A percentile compares a stretch with the other conserved stretches of the same genome.
Evolutionary conservation across 1,140 invertebrate species (phyloP).

Genomic region (Drosophila ercepeae): DNA sequence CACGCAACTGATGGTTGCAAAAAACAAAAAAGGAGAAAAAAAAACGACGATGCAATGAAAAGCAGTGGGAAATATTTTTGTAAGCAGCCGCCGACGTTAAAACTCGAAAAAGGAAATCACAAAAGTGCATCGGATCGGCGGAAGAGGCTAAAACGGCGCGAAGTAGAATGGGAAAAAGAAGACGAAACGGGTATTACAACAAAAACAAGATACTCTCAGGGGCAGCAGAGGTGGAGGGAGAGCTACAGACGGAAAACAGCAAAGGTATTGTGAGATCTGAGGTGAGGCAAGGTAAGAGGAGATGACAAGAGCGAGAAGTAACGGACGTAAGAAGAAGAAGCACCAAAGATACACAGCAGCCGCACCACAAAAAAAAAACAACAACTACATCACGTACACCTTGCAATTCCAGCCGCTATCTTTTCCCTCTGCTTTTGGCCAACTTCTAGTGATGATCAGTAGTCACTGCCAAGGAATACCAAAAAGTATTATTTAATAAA

Average conservation of each 20-base stretch:
- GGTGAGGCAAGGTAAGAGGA: slow-evolving; percentile 26
- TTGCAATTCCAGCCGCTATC: slow-evolving; percentile 80
- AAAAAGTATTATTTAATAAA: no score
- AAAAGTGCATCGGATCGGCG: slow-evolving; percentile 73
- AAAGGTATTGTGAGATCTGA: slow-evolving; percentile 42
- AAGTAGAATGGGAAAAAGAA: slow-evolving; percentile 76
- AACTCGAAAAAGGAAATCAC: slow-evolving; percentile 76
- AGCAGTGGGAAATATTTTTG: slow-evolving; percentile 71
- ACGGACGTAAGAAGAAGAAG: slow-evolving; percentile 75
- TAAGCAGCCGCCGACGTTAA: slow-evolving; percentile 48
- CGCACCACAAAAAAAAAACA: slow-evolving; percentile 31
- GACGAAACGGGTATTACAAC: slow-evolving; percentile 79
- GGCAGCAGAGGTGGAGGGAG: background rate
- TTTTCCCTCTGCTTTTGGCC: slow-evolving; percentile 55
- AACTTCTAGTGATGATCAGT: slow-evolving; percentile 22
- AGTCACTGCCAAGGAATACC: slow-evolving; percentile 13
- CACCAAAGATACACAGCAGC: slow-evolving; percentile 75
- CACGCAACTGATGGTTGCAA: slow-evolving; percentile 65
- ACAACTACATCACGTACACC: slow-evolving; percentile 66
- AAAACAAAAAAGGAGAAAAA: slow-evolving; percentile 38
- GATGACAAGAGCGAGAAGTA: slow-evolving; percentile 73
- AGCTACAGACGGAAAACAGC: slow-evolving; percentile 20
- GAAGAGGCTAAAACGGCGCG: slow-evolving; percentile 77
- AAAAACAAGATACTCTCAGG: slow-evolving; percentile 36
- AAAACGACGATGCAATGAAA: slow-evolving; percentile 51